phyloP scores from a whole-genome alignment of 2,888 invertebrate genomes.

The Heterodera filipjevi region DNA sequence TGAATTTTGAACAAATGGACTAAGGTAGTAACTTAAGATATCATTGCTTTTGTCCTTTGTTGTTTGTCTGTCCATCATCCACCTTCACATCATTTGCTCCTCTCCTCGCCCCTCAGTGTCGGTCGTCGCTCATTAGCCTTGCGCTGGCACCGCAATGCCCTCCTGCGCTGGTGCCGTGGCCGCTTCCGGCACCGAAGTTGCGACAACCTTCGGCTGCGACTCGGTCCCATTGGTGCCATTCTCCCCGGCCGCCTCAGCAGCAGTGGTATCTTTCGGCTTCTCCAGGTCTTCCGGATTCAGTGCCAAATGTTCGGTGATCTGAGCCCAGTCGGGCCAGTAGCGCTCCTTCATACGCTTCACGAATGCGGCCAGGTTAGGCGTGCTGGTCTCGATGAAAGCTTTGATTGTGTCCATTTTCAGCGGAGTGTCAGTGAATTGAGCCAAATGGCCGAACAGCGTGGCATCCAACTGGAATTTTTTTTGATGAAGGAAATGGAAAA shows the following conservation, averaged over 20 bases:
- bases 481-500: background rate
- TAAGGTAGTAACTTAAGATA: too few species aligned
- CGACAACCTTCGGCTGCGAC: background rate
- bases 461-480: constrained; percentile 73
- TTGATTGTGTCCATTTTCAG: constrained; percentile 80
- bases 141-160: background rate
- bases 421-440: constrained; percentile 88
- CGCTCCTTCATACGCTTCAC: constrained; percentile 55
- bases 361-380: constrained; percentile 51
- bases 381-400: constrained; percentile 51
- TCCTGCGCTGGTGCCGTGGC: constrained; percentile 1
- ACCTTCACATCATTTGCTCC: background rate
- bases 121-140: background rate
- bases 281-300: constrained; percentile 41
- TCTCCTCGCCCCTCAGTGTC: background rate
- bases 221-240: constrained; percentile 3
- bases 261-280: background rate
- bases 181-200: background rate
- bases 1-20: too few species aligned
- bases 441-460: constrained; percentile 86
- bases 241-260: constrained; percentile 6
- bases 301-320: constrained; percentile 44
- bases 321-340: constrained; percentile 62
- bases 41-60: too few species aligned
- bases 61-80: background rate